Evolutionary conservation across 1,140 invertebrate species (phyloP), one percentile per base, ranked within the genome.

Genomic region (Scaptomyza hsui): DNA sequence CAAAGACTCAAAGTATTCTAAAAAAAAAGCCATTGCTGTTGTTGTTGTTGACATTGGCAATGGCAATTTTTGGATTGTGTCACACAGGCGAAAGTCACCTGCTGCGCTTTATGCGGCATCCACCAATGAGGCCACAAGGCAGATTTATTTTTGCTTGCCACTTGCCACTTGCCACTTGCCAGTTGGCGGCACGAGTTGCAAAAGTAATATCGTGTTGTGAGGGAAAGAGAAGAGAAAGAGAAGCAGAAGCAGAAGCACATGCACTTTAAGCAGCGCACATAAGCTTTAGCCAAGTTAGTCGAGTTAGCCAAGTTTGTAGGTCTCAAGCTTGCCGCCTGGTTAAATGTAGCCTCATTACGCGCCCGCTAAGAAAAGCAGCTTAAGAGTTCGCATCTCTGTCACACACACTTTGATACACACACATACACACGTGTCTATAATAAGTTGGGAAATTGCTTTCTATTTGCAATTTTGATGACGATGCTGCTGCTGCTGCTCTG

Each of bases 361-460:
- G 35, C 35, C 42, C 12, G 47, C 55, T 19, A 42, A 57, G 39
- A 15, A 24, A 47, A 72, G 44, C 26, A n/a, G 19, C 26, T 15
- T 29, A 67, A 19, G 7, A 29, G 24, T 24, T 24, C 24, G 24
- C 24, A 5, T 5, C 7, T 16, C 12, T 24, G 2, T 3, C 2
- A n/a, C 2, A 37, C 26, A 29, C 7, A 29, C 26, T n/a, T n/a
- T n/a, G n/a, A 35, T 10, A 42, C 41, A 19, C 15, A 16, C 6
- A 7, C 32, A 12, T 21, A 42, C 16, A 64, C 73, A 78, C 77
- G 75, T 65, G 77, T 61, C 64, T 70, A 62, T 79, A 79, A 78
- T 75, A 74, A 79, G 71, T 62, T 74, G 71, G 60, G 71, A 75
- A 75, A 79, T 78, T 78, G 75, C 77, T 78, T 79, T 74, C 71